Evolutionary conservation across 2,888 invertebrate genomes (phyloP).

Genomic region (Sarcophaga carnaria): DNA sequence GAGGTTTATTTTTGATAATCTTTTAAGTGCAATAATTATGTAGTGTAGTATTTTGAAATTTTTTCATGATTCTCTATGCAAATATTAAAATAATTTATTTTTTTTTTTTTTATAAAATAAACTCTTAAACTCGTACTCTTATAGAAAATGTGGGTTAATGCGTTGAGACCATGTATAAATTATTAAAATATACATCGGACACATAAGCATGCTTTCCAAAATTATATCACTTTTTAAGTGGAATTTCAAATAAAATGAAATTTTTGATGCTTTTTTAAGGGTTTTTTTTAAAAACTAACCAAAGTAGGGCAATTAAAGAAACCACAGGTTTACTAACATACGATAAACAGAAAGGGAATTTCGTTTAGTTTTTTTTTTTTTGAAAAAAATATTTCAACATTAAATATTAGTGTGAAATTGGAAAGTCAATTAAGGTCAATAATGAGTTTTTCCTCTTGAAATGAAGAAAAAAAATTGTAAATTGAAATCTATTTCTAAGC

Average conservation of each 20-base stretch:
- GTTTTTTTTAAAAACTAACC: background rate
- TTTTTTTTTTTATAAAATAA: background rate
- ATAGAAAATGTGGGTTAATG: background rate
- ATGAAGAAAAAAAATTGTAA: background rate
- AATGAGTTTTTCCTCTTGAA: constrained; percentile 56
- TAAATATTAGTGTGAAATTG: constrained; percentile 57
- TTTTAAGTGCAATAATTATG: too few relatives aligned
- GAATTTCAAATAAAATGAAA: constrained; percentile 11
- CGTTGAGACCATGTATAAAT: background rate
- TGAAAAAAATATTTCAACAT: constrained; percentile 31
- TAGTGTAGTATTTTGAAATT: too few relatives aligned
- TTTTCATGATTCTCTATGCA: background rate
- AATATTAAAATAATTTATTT: background rate
- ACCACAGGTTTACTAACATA: constrained; percentile 33
- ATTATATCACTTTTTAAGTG: constrained; percentile 12
- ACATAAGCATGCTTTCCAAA: background rate
- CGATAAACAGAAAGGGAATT: constrained; percentile 4
- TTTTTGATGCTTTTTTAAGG: constrained; percentile 27
- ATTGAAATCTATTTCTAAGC: background rate
- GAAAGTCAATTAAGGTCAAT: constrained; percentile 61
- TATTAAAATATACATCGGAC: background rate
- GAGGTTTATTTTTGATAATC: too few relatives aligned
- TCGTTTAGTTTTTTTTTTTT: constrained; percentile 10
- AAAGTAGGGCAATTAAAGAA: constrained; percentile 58
- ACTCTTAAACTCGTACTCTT: background rate